Evolutionary conservation across 2,888 invertebrate species (phyloP).

Genomic region (Megaustenia siamemsis): DNA sequence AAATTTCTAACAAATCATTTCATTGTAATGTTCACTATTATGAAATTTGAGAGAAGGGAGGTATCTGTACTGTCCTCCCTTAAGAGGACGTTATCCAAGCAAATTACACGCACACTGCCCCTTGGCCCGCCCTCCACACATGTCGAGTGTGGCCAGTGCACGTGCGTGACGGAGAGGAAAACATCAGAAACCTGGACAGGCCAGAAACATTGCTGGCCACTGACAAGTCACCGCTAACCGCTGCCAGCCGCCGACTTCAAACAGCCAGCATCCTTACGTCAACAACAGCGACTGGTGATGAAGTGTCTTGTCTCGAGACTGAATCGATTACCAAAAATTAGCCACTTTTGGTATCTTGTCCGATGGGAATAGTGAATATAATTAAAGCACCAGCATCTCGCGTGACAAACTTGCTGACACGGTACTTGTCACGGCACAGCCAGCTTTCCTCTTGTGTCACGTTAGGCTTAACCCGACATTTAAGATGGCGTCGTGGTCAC

Average conservation of each 20-base stretch:
- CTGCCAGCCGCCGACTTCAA: not conserved
- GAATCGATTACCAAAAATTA: not conserved
- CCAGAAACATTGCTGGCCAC: not conserved
- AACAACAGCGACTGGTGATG: conserved; percentile 26
- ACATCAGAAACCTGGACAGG: too few species aligned
- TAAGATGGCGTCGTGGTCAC: too few species aligned
- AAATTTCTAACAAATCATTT: too few species aligned
- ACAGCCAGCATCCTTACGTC: not conserved
- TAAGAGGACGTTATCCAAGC: not conserved
- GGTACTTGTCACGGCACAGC: conserved; percentile 6
- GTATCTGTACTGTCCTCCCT: not conserved
- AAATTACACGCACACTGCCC: conserved; percentile 1
- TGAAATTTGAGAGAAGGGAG: too few species aligned
- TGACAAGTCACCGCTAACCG: not conserved
- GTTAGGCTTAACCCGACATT: not conserved
- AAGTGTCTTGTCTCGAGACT: not conserved
- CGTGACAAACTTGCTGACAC: conserved; percentile 32
- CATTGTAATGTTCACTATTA: too few species aligned
- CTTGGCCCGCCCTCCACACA: conserved; percentile 28
- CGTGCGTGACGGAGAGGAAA: not conserved
- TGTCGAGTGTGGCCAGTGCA: conserved; percentile 15
- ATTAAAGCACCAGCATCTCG: conserved; percentile 28
- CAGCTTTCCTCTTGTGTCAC: conserved; percentile 19
- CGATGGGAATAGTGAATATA: not conserved
- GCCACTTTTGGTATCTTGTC: not conserved